phyloP scores from a whole-genome alignment of 2,797 vertebrate species.

The Spea hammondii region DNA sequence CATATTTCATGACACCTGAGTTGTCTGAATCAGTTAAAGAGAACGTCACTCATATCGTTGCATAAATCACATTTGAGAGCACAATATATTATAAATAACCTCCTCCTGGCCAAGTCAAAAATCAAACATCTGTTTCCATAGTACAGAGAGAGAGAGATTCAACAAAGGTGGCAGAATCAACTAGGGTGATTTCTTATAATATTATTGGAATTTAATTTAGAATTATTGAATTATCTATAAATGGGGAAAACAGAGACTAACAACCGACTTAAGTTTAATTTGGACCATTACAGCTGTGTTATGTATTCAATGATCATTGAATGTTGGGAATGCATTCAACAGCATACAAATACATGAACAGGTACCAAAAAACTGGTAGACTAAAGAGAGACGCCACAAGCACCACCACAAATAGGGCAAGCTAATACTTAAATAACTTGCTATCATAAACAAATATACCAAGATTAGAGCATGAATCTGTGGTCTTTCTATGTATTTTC shows the following conservation, averaged over 20 bases:
- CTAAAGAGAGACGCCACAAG: too few species aligned
- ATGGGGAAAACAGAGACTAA: background rate
- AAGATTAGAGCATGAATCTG: too few species aligned
- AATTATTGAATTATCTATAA: slow-evolving; percentile 4
- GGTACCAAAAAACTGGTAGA: too few species aligned
- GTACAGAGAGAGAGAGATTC: background rate
- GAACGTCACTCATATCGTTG: slow-evolving; percentile 9
- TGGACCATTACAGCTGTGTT: too few species aligned
- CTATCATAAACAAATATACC: too few species aligned
- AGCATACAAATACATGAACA: too few species aligned
- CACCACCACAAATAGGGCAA: too few species aligned
- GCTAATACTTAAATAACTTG: too few species aligned
- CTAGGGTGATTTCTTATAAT: background rate
- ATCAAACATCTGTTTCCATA: slow-evolving; percentile 5
- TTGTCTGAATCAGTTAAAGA: slow-evolving; percentile 23
- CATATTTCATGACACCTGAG: slow-evolving; percentile 11
- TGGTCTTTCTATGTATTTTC: too few species aligned
- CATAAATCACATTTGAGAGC: slow-evolving; percentile 20
- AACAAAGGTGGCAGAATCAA: slow-evolving; percentile 17
- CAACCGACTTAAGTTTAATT: too few species aligned
- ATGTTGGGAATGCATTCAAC: too few species aligned
- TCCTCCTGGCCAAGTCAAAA: slow-evolving; percentile 9
- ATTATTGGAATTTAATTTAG: slow-evolving; percentile 9
- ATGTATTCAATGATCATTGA: too few species aligned
- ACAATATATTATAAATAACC: slow-evolving; percentile 29